A percentile compares a stretch with the other conserved stretches of the same genome.
Evolutionary conservation across 2,888 invertebrate species (phyloP).

Genomic region (Buathra laborator): DNA sequence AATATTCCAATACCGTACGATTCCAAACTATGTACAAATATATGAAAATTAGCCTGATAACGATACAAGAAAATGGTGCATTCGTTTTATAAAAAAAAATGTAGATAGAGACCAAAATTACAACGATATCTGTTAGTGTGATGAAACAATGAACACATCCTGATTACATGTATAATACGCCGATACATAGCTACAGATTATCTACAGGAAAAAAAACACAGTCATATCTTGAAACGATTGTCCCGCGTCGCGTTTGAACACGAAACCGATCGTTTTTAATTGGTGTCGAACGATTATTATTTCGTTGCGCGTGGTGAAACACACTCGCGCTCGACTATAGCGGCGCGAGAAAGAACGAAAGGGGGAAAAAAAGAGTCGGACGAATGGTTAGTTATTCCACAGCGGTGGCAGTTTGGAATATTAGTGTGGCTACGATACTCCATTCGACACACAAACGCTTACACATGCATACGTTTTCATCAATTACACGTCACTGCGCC

Average conservation of each 20-base stretch:
- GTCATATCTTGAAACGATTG: background rate
- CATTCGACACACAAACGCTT: conserved; percentile 15
- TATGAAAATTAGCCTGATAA: too few species aligned
- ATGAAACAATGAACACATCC: background rate
- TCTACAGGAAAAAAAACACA: background rate
- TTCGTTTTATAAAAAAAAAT: background rate
- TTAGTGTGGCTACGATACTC: conserved; percentile 17
- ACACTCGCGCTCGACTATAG: conserved; percentile 35
- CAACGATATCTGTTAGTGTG: background rate
- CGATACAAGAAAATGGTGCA: too few species aligned
- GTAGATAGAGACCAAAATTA: background rate
- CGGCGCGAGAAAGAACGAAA: background rate
- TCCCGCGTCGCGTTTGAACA: conserved; percentile 4
- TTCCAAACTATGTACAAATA: too few species aligned
- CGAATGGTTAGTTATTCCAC: conserved; percentile 48
- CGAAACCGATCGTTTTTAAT: conserved; percentile 56
- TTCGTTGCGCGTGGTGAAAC: conserved; percentile 57
- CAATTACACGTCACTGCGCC: conserved; percentile 55
- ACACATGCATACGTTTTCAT: conserved; percentile 55
- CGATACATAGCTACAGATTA: background rate
- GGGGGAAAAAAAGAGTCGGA: background rate
- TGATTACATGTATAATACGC: background rate
- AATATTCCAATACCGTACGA: too few species aligned
- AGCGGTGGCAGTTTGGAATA: background rate
- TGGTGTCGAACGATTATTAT: conserved; percentile 64